Conservation (phyloP, 2,888 invertebrate genomes). For the Andrena trimmerana region DNA sequence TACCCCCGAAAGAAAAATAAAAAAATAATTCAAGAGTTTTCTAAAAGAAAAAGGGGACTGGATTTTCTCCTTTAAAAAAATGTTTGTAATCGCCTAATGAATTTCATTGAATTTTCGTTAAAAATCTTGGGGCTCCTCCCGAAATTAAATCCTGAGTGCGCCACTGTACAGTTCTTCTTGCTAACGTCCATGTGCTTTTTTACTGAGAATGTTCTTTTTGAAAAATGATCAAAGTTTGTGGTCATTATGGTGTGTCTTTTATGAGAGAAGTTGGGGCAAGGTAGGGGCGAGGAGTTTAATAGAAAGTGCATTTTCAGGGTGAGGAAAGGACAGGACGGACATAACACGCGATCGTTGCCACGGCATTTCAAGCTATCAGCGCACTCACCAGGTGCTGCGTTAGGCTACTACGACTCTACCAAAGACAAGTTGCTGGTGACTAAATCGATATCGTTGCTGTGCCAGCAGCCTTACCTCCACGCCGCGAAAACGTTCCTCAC, state of each 20-base stretch:
- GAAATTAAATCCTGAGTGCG: too few relatives aligned
- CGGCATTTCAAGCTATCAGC: conserved; percentile 95
- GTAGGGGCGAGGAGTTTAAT: background rate
- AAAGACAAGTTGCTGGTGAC: conserved; percentile 98
- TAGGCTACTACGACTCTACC: conserved; percentile 96
- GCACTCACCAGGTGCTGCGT: conserved; percentile 91
- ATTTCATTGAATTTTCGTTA: too few relatives aligned
- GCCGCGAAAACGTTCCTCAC: conserved; percentile 94
- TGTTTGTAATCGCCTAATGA: too few relatives aligned
- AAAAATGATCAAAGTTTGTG: background rate
- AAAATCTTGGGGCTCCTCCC: too few relatives aligned
- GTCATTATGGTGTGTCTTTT: background rate
- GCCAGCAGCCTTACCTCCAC: conserved; percentile 95
- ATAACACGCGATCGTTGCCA: conserved; percentile 94
- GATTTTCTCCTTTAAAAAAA: too few relatives aligned
- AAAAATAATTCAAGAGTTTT: too few relatives aligned
- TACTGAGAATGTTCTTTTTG: too few relatives aligned
- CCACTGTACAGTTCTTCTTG: too few relatives aligned
- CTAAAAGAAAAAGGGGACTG: too few relatives aligned
- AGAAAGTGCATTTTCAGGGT: conserved; percentile 71
- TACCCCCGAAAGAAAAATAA: too few relatives aligned
- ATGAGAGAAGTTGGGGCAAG: background rate
- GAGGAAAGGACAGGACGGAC: conserved; percentile 86
- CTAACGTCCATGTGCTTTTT: too few relatives aligned
- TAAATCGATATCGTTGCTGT: conserved; percentile 97